Evolutionary conservation across 2,797 vertebrate genomes (phyloP).

Genomic region (Taeniopygia guttata): DNA sequence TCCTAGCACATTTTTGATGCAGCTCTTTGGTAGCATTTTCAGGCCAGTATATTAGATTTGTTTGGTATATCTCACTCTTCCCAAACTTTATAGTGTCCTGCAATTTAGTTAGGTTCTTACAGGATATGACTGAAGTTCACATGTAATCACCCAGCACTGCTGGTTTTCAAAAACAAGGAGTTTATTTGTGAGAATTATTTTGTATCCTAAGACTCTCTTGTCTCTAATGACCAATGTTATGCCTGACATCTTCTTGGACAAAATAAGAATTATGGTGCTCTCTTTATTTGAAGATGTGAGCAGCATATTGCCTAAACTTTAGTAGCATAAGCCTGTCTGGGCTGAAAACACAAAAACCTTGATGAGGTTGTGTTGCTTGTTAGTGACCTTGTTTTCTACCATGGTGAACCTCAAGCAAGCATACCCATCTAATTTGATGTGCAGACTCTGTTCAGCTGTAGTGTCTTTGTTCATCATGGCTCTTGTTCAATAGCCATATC

Average conservation of each 20-base stretch:
- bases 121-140: neutral
- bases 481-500: neutral
- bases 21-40: neutral
- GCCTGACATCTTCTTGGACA: neutral
- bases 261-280: neutral
- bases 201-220: neutral
- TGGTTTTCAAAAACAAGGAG: neutral
- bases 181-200: neutral
- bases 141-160: neutral
- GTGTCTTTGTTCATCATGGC: neutral
- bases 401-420: neutral
- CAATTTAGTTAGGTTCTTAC: neutral
- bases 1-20: neutral
- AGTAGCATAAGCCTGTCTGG: neutral
- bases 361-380: neutral
- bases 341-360: neutral
- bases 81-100: neutral
- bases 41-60: neutral
- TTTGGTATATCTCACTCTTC: neutral
- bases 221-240: neutral
- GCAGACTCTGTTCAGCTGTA: neutral
- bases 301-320: neutral
- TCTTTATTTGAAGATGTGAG: neutral
- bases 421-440: neutral
- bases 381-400: neutral